A percentile compares a stretch with the other conserved stretches of the same genome.
Evolutionary conservation across 1,140 invertebrate species (phyloP).

Genomic region (Drosophila tristis): DNA sequence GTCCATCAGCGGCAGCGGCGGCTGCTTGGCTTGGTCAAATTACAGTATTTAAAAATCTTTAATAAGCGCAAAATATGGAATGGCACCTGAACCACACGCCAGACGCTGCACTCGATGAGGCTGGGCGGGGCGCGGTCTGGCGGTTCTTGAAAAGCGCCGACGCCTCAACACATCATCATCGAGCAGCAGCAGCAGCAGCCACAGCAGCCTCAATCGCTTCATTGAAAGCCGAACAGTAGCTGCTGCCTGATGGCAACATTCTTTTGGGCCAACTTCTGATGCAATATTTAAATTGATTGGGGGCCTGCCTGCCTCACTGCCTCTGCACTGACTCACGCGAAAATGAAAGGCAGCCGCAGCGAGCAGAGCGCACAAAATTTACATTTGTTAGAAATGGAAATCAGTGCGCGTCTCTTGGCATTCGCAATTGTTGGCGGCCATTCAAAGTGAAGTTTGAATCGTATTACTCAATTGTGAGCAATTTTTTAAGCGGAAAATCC

Average conservation of each 20-base stretch:
- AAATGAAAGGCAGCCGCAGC: constrained; percentile 23
- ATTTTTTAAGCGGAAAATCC: constrained; percentile 3
- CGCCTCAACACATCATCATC: constrained; percentile 47
- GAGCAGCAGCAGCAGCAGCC: not conserved
- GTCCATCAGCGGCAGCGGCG: constrained; percentile 1
- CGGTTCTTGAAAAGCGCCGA: constrained; percentile 51
- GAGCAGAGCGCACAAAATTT: constrained; percentile 21
- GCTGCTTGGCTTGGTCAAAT: constrained; percentile 36
- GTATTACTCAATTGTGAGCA: not conserved
- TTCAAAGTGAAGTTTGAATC: not conserved
- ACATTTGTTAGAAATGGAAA: constrained; percentile 42
- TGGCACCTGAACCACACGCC: not conserved
- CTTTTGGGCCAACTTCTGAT: constrained; percentile 23
- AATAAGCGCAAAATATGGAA: constrained; percentile 76
- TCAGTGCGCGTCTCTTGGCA: constrained; percentile 14
- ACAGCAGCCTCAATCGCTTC: constrained; percentile 8
- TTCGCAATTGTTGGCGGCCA: constrained; percentile 3
- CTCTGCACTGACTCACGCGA: constrained; percentile 15
- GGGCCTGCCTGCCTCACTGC: constrained; percentile 20
- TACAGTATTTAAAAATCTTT: constrained; percentile 80
- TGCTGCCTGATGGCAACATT: constrained; percentile 43
- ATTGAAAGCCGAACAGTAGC: constrained; percentile 42
- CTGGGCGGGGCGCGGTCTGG: constrained; percentile 8
- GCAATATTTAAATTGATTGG: constrained; percentile 44
- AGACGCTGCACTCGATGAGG: constrained; percentile 23